A percentile compares a stretch with the other conserved stretches of the same genome.
These are phyloP conservation scores for Crotophaga sulcirostris DNA, from an alignment of 2,113 vertebrate genomes.

Conservation along the genomic window DNA sequence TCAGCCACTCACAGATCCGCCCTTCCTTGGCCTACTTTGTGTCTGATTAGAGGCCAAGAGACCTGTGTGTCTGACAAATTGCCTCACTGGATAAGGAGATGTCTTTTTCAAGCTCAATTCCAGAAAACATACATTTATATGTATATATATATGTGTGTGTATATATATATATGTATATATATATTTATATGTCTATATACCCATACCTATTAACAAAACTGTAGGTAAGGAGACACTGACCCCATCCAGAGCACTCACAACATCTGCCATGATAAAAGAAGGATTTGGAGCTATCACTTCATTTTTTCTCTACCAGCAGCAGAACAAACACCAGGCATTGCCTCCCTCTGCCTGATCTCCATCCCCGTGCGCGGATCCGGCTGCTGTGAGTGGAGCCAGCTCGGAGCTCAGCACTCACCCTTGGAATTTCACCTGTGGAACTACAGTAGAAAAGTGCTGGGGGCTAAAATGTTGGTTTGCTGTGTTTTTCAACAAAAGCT, in stretches of 20 bases:
- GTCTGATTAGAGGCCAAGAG: neutral
- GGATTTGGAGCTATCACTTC: neutral
- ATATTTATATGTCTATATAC: too few relatives aligned
- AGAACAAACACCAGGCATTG: neutral
- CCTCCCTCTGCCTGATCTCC: neutral
- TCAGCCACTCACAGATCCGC: neutral
- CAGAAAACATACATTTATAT: neutral
- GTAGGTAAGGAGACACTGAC: neutral
- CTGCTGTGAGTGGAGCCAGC: neutral
- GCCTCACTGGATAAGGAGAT: accelerated
- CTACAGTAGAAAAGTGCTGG: neutral
- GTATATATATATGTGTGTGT: too few relatives aligned
- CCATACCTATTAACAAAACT: neutral
- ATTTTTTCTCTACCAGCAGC: neutral
- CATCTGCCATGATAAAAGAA: neutral
- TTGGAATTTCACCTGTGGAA: neutral
- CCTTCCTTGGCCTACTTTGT: neutral
- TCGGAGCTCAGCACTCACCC: accelerated
- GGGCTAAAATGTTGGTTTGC: neutral
- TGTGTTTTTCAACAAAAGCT: neutral
- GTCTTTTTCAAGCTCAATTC: neutral
- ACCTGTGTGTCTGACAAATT: neutral
- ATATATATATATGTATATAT: too few relatives aligned
- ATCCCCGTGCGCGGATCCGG: accelerated
- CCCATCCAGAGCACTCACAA: neutral